Evolutionary conservation across 2,888 invertebrate genomes (phyloP).

Genomic region (Lamellibrachia satsuma): DNA sequence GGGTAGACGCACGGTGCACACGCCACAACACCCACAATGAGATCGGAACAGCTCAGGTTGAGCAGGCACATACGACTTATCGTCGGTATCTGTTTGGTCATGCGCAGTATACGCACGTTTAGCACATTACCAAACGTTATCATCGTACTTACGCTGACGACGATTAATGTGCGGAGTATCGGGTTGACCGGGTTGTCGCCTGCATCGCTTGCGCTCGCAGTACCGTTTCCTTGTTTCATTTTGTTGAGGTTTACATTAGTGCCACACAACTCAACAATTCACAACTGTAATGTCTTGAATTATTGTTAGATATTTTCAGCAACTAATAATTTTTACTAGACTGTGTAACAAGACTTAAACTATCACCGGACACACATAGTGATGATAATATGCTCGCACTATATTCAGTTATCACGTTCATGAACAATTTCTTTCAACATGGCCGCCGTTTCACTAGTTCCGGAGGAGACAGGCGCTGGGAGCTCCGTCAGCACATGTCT

Average conservation of each 20-base stretch:
- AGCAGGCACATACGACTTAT: slow-evolving; percentile 43
- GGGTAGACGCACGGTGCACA: slow-evolving; percentile 43
- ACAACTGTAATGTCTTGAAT: neutral
- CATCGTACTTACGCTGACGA: slow-evolving; percentile 22
- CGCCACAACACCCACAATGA: slow-evolving; percentile 43
- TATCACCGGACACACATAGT: neutral
- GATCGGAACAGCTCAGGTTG: slow-evolving; percentile 44
- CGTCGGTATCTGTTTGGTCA: slow-evolving; percentile 41
- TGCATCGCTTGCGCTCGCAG: neutral
- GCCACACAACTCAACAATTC: neutral
- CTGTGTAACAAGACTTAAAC: neutral
- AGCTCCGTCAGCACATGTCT: neutral
- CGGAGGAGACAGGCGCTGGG: neutral
- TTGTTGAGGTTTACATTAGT: neutral
- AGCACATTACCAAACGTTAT: slow-evolving; percentile 25
- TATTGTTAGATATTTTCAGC: neutral
- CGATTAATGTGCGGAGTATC: slow-evolving; percentile 20
- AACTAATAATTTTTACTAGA: neutral
- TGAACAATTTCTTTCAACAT: neutral
- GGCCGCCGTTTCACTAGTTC: neutral
- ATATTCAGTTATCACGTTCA: neutral
- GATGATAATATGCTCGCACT: neutral
- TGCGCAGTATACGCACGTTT: slow-evolving; percentile 38
- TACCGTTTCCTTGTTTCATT: neutral
- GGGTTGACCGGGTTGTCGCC: neutral